Evolutionary conservation across 2,888 invertebrate genomes (phyloP).

Genomic region (Reticulitermes lucifugus): DNA sequence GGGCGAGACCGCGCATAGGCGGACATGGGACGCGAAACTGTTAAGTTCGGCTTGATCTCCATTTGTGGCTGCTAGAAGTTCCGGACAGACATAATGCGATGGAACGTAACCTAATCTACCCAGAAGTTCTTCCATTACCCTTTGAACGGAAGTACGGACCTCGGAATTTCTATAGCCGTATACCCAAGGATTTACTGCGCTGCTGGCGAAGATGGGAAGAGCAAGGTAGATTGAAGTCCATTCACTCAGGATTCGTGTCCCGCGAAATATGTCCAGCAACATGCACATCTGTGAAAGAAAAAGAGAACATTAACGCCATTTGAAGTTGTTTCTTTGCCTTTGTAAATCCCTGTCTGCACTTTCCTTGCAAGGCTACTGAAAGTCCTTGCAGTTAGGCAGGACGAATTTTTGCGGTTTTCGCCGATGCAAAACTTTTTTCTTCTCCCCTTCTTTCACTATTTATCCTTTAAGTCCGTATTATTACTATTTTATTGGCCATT

Average conservation of each 20-base stretch:
- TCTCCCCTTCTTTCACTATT: no score
- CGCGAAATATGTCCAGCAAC: conserved; percentile 67
- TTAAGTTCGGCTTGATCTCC: conserved; percentile 57
- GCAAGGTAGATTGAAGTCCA: conserved; percentile 70
- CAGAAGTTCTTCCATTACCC: conserved; percentile 68
- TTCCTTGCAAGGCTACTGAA: no score
- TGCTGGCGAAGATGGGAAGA: conserved; percentile 70
- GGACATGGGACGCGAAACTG: conserved; percentile 60
- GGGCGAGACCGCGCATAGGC: conserved; percentile 59
- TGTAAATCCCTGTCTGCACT: no score
- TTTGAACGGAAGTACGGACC: conserved; percentile 69
- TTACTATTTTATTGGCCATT: no score
- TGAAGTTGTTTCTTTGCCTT: no score
- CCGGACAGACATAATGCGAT: conserved; percentile 53
- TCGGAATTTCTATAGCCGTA: conserved; percentile 74
- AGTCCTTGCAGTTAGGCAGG: no score
- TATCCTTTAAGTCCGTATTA: no score
- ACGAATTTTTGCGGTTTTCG: no score
- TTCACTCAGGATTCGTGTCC: conserved; percentile 65
- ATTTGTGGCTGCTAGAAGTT: conserved; percentile 48
- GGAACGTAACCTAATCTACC: conserved; percentile 57
- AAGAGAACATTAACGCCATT: no score
- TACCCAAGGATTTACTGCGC: conserved; percentile 74
- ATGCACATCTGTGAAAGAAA: conserved; percentile 66
- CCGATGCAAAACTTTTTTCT: no score